Conservation (phyloP, 2,797 vertebrate species). For the Harpagifer antarcticus region DNA sequence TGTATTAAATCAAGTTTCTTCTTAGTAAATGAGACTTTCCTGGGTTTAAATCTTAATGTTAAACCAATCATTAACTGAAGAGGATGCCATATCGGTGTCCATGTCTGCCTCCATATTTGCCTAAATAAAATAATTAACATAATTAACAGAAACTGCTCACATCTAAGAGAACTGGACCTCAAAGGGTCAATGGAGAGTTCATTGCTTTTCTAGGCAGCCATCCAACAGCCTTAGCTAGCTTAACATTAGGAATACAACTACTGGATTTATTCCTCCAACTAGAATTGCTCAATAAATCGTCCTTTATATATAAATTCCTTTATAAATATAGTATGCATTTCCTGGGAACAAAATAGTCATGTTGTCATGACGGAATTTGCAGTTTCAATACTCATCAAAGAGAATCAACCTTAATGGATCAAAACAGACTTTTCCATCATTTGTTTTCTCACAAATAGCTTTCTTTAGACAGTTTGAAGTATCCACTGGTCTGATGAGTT, state of each 20-base stretch:
- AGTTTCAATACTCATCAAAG: conserved; percentile 15
- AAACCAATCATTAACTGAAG: conserved; percentile 3
- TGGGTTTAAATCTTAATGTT: neutral
- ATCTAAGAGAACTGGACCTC: conserved; percentile 4
- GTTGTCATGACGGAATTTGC: conserved; percentile 2
- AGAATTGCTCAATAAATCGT: conserved; percentile 2
- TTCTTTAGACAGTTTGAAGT: conserved; percentile 34
- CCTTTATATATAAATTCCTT: too few species aligned
- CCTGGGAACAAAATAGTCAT: neutral
- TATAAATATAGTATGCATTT: neutral
- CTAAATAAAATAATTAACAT: conserved; percentile 1
- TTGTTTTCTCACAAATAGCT: conserved; percentile 22
- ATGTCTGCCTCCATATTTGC: neutral
- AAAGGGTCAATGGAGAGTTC: conserved; percentile 1
- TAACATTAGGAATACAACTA: conserved; percentile 14
- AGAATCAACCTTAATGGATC: conserved; percentile 23
- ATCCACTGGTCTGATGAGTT: conserved; percentile 36
- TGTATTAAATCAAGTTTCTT: neutral
- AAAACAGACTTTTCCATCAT: conserved; percentile 25
- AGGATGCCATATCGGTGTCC: neutral
- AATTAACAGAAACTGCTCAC: conserved; percentile 9
- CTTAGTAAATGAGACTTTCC: neutral
- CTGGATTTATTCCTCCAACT: neutral
- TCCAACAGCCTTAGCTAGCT: neutral
- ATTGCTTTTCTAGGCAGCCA: conserved; percentile 9